phyloP scores from a whole-genome alignment of 92 coral and sea anemone species.

The Phenganax stokvisi region DNA sequence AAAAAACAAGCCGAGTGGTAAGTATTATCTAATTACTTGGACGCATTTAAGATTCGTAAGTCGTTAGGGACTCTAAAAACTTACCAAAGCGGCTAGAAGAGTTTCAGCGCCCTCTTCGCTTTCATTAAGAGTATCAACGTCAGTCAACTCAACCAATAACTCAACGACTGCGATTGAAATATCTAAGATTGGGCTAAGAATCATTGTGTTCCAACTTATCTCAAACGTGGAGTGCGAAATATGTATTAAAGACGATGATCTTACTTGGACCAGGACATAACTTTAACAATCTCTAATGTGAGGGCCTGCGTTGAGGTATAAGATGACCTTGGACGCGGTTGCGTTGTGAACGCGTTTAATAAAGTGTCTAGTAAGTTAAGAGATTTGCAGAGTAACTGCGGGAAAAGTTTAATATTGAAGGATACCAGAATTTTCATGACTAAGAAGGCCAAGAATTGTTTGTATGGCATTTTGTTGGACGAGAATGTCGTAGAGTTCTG shows the following conservation, averaged over 20 bases:
- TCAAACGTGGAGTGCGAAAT: too few species aligned
- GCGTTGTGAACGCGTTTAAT: too few species aligned
- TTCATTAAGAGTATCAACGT: conserved; percentile 84
- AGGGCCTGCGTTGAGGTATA: not conserved
- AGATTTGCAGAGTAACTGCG: not conserved
- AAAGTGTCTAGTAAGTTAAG: not conserved
- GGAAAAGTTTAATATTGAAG: conserved; percentile 11
- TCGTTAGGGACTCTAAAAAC: not conserved
- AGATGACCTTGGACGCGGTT: not conserved
- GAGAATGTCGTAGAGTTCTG: conserved; percentile 75
- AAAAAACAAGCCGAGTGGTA: not conserved
- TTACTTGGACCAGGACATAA: too few species aligned
- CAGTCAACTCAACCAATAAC: conserved; percentile 86
- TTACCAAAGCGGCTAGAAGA: conserved; percentile 80
- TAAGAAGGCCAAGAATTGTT: conserved; percentile 80
- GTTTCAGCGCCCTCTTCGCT: conserved; percentile 91
- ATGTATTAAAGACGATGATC: too few species aligned
- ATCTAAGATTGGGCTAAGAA: conserved; percentile 48
- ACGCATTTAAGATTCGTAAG: too few species aligned
- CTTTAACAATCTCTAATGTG: too few species aligned
- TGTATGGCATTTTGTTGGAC: conserved; percentile 80
- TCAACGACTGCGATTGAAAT: conserved; percentile 72
- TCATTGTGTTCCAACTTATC: not conserved
- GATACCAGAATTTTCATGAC: conserved; percentile 95
- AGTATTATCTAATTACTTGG: too few species aligned